phyloP scores from a whole-genome alignment of 1,140 invertebrate species.

The Ceratina calcarata region DNA sequence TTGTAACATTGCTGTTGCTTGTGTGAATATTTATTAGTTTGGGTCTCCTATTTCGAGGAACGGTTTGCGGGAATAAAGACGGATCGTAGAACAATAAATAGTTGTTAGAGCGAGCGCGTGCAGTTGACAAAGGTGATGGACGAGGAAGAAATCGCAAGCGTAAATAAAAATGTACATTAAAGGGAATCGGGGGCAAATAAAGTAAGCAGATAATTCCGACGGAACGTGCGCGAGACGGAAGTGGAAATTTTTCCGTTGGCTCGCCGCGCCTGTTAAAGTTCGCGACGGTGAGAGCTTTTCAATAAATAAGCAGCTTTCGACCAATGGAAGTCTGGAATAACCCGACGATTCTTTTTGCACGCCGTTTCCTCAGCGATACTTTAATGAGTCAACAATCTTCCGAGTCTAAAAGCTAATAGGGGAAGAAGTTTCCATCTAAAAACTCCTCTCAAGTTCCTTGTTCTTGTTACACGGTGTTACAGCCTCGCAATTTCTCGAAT shows the following conservation, averaged over 20 bases:
- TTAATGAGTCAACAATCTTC: not conserved
- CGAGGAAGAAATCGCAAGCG: too few species aligned
- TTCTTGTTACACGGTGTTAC: not conserved
- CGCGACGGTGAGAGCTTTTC: not conserved
- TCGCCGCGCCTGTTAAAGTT: not conserved
- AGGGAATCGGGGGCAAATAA: conserved; percentile 9
- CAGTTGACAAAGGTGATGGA: too few species aligned
- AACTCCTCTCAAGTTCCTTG: not conserved
- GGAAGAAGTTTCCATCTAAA: not conserved
- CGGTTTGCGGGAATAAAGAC: too few species aligned
- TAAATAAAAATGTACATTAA: too few species aligned
- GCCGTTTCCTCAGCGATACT: not conserved
- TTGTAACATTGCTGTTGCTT: too few species aligned
- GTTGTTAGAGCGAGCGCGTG: too few species aligned
- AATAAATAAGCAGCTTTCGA: conserved; percentile 32
- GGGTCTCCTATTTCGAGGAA: too few species aligned
- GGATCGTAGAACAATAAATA: too few species aligned
- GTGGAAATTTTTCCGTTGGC: not conserved
- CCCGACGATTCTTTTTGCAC: not conserved
- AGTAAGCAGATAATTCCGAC: not conserved
- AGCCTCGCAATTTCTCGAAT: not conserved
- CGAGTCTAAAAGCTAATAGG: not conserved
- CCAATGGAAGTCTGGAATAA: not conserved
- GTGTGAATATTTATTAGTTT: too few species aligned
- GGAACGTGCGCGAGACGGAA: not conserved